These are phyloP conservation scores for Rhagophthalmus giganteus DNA, from an alignment of 2,888 invertebrate species.

Conservation along the genomic window DNA sequence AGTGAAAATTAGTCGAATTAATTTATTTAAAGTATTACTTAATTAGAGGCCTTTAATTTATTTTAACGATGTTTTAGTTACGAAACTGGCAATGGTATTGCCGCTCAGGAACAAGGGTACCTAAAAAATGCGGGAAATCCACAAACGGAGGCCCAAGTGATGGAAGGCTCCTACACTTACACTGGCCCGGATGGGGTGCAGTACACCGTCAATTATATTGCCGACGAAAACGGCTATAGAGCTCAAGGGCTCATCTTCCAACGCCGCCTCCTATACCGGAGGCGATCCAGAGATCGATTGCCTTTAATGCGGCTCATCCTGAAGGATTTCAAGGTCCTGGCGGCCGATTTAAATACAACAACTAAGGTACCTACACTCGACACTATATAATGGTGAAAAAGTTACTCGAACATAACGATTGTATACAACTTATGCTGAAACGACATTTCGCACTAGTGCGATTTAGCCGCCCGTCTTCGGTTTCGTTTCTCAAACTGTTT, in stretches of 20 bases:
- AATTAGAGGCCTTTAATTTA: not conserved
- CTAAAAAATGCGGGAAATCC: slow-evolving; percentile 49
- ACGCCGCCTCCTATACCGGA: slow-evolving; percentile 76
- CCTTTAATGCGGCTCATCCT: slow-evolving; percentile 40
- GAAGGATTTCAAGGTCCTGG: slow-evolving; percentile 17
- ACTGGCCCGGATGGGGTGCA: slow-evolving; percentile 63
- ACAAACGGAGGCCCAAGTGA: slow-evolving; percentile 53
- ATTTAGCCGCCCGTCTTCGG: no score
- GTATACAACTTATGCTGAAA: no score
- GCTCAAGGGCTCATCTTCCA: slow-evolving; percentile 78
- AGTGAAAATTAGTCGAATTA: no score
- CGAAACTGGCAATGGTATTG: slow-evolving; percentile 24
- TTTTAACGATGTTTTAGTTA: no score
- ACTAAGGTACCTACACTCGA: no score
- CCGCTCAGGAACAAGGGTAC: slow-evolving; percentile 40
- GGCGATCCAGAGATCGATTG: slow-evolving; percentile 65
- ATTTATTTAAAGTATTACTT: no score
- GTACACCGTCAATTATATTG: slow-evolving; percentile 66
- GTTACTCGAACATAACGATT: no score
- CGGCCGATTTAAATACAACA: slow-evolving; percentile 14
- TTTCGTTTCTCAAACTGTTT: no score
- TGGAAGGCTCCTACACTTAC: slow-evolving; percentile 62
- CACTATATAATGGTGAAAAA: no score
- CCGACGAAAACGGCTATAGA: slow-evolving; percentile 81
- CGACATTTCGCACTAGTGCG: no score